phyloP scores from a whole-genome alignment of 64 coral and sea anemone genomes.

The Pachyseris speciosa region DNA sequence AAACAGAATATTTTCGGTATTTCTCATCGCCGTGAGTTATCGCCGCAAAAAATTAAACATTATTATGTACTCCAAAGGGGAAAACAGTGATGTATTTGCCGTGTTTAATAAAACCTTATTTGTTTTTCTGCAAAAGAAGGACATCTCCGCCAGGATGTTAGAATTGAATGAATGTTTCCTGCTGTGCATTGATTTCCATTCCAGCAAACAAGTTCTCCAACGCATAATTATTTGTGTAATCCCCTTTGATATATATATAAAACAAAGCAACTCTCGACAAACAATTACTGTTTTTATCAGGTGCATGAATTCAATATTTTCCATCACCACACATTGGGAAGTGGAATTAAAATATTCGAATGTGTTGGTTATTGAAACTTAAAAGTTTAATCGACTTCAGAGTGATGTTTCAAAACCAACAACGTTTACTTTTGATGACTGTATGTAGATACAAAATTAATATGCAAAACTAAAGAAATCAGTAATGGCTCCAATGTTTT shows the following conservation, averaged over 20 bases:
- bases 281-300: not conserved
- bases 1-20: not conserved
- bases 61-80: not conserved
- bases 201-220: not conserved
- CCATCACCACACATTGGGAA: too few relatives aligned
- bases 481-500: not conserved
- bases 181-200: not conserved
- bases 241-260: not conserved
- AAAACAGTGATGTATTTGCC: not conserved
- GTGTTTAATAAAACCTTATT: too few relatives aligned
- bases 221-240: not conserved
- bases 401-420: not conserved
- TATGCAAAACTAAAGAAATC: not conserved
- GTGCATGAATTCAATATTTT: too few relatives aligned
- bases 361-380: too few relatives aligned
- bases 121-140: too few relatives aligned
- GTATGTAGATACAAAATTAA: not conserved
- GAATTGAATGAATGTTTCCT: not conserved
- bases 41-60: too few relatives aligned
- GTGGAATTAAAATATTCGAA: too few relatives aligned
- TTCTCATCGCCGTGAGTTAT: not conserved
- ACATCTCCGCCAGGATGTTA: too few relatives aligned
- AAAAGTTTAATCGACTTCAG: not conserved
- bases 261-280: not conserved
- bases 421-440: not conserved